Base-by-base conservation (phyloP, 1,140 invertebrate genomes). In the Drosophila lacteicornis region DNA sequence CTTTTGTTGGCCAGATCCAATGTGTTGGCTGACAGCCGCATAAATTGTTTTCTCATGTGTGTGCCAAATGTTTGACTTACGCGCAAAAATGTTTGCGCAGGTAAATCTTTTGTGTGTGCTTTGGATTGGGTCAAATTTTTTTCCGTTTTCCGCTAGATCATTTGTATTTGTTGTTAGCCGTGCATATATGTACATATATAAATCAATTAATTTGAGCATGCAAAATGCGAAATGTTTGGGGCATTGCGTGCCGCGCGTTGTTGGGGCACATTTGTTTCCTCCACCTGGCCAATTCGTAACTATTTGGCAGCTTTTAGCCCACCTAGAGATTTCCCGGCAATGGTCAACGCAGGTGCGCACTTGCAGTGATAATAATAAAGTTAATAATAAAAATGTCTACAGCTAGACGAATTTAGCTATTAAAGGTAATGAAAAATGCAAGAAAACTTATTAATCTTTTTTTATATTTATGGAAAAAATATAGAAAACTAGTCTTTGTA, bases 51-150 rank as follows among this genome's bases (percentile, higher is more conserved):
- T 88, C 85, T 63, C 81, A 79, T 90, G 84, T 85, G 84, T 85
- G 81, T 84, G 85, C 84, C 84, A 88, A 87, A 90, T 88, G 70
- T 85, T 90, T 90, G 84, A 84, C 85, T 88, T 90, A 90, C 81
- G 84, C 85, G 74, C 76, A 80, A 81, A 81, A 81, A 80, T 82
- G 80, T 74, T 73, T 70, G 79, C 43, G 36, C 79, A 77, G 79
- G 74, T 81, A 82, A 82, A 59, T 78, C 76, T 71, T 79, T 82
- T 79, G 80, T 82, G 61, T 79, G 69, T 51, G 40, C 57, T 59
- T 57, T 63, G 66, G 43, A 69, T 51, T 57, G 65, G 49, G 71
- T 51, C 59, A 74, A 30, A 63, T 59, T 17, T 17, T 58, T 78
- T 69, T 69, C 66, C 80, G 74, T 78, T 84, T 70, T 84, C 78